Evolutionary conservation across 2,888 invertebrate species (phyloP), one percentile per base, ranked within the genome.

Genomic region (Camptogramma bilineatum): DNA sequence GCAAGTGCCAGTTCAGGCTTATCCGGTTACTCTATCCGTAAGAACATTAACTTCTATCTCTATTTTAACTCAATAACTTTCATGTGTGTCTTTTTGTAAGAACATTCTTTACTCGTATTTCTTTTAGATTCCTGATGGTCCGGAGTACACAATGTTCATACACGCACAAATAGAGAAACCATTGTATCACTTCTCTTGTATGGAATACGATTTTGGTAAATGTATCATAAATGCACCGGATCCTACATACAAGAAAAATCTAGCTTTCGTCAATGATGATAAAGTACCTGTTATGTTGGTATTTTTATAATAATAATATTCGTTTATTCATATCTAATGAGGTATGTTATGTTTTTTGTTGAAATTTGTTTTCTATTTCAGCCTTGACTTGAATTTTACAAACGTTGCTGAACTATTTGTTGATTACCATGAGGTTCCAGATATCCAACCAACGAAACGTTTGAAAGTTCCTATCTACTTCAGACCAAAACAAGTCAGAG

Each of bases 71-170:
- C 19, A 39, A 39, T 13, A 13, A 3, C 10, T 39, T 39, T 39
- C 34, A 34, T 10, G 13, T 24, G 16, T 39, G 17, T 18, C 31
- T 34, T 9, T 46, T 31, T 19, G 2, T 13, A 9, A 39, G 9
- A 0, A 34, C 28, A 48, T 5, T n/a, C 18, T 24, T 46, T 18
- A n/a, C n/a, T n/a, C n/a, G n/a, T n/a, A n/a, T n/a, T n/a, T 52
- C 60, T 52, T 75, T 54, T 61, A 96, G 96, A 94, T 96, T 63
- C 90, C 94, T 34, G 94, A 95, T 81, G 96, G 96, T 0, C 95
- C 95, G 2, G 93, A 90, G 4, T 96, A 95, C 77, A 85, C 79
- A 39, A 89, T 96, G 61, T 84, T 88, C 52, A 79, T 96, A 42
- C 90, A 93, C 71, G 95, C 95, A 17, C 89, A 91, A 48, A 95